These are phyloP conservation scores for Marasmarcha lunaedactyla DNA, from an alignment of 2,888 invertebrate genomes.

Conservation along the genomic window DNA sequence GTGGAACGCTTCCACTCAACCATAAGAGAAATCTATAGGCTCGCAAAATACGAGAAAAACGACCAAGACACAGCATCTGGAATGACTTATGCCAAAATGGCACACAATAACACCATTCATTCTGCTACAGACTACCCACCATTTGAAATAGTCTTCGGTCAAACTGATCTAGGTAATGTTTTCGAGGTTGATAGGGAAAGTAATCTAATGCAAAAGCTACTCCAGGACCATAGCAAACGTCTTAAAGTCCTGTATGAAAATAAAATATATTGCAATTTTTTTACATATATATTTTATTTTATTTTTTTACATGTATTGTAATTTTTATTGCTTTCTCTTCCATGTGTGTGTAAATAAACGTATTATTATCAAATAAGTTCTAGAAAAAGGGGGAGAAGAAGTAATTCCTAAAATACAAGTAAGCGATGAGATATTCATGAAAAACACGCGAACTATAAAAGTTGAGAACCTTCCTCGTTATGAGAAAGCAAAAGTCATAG, in stretches of 20 bases:
- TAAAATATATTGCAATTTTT: conserved; percentile 1
- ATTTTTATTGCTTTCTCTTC: neutral
- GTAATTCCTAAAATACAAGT: conserved; percentile 7
- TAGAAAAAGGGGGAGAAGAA: conserved; percentile 14
- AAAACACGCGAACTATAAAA: conserved; percentile 15
- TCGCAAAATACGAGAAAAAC: conserved; percentile 2
- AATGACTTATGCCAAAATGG: conserved; percentile 4
- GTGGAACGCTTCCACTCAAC: conserved; percentile 10
- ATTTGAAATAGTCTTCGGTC: conserved; percentile 5
- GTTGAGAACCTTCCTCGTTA: conserved; percentile 17
- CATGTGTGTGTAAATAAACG: too few relatives aligned
- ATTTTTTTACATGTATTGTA: too few relatives aligned
- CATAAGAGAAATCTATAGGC: conserved; percentile 5
- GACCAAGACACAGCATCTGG: conserved; percentile 1
- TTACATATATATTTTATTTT: too few relatives aligned
- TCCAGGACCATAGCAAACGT: conserved; percentile 13
- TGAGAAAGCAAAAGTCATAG: conserved; percentile 15
- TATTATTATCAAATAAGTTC: conserved; percentile 9
- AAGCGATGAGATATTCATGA: conserved; percentile 16
- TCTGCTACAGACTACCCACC: conserved; percentile 1
- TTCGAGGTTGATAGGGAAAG: conserved; percentile 3
- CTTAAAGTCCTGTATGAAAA: conserved; percentile 12
- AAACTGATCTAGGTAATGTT: conserved; percentile 1
- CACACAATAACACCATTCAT: conserved; percentile 4
- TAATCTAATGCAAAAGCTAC: conserved; percentile 11